Conservation (phyloP, 2,888 invertebrate genomes). For the Coenonympha glycerion region DNA sequence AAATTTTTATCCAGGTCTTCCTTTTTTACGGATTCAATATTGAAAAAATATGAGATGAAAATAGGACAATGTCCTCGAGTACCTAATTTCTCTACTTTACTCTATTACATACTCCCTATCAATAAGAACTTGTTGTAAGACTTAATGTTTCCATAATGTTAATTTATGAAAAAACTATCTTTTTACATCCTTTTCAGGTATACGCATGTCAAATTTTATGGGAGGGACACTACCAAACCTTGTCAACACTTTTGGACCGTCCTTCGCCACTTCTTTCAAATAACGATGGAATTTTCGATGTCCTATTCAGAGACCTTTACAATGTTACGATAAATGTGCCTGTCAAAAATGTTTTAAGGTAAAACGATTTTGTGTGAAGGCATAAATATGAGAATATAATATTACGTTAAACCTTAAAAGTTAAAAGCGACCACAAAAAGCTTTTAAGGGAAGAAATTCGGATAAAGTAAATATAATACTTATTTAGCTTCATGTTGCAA, state of each 20-base stretch:
- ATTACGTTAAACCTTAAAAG: constrained; percentile 5
- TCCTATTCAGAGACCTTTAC: constrained; percentile 71
- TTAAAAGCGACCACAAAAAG: constrained; percentile 23
- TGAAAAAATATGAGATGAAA: no score
- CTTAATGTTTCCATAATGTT: no score
- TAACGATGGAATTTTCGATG: constrained; percentile 73
- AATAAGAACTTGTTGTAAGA: no score
- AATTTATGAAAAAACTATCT: no score
- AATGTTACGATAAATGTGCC: constrained; percentile 72
- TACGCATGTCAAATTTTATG: constrained; percentile 84
- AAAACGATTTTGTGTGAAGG: constrained; percentile 1
- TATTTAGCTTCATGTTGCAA: no score
- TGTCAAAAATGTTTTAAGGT: constrained; percentile 11
- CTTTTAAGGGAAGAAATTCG: constrained; percentile 16
- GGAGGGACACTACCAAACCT: constrained; percentile 78
- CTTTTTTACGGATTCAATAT: no score
- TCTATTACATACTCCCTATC: no score
- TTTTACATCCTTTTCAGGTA: constrained; percentile 44
- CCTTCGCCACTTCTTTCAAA: constrained; percentile 76
- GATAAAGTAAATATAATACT: constrained; percentile 1
- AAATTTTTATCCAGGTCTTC: no score
- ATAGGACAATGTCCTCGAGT: no score
- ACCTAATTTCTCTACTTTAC: no score
- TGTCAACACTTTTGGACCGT: constrained; percentile 80
- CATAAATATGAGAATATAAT: constrained; percentile 5